Conservation (phyloP, 2,888 invertebrate species). For the Chymomyza fuscimana region DNA sequence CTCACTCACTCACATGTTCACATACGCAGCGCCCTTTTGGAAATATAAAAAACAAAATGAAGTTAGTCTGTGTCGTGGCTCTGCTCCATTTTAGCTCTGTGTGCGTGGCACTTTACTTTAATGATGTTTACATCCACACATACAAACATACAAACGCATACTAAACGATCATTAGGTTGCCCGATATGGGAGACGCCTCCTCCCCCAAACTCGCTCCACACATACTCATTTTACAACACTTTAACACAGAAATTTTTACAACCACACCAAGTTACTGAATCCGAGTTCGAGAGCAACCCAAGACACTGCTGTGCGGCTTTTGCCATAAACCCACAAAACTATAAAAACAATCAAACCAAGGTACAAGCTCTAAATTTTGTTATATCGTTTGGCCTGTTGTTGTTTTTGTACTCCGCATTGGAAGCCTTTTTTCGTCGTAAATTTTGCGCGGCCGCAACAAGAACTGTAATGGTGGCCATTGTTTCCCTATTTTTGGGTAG, state of each 20-base stretch:
- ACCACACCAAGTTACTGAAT: slow-evolving; percentile 30
- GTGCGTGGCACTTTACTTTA: slow-evolving; percentile 36
- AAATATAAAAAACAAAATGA: not conserved
- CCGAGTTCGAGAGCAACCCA: not conserved
- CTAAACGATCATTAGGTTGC: slow-evolving; percentile 53
- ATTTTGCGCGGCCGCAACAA: slow-evolving; percentile 49
- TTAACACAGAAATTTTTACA: slow-evolving; percentile 69
- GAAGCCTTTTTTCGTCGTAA: slow-evolving; percentile 64
- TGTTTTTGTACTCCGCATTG: slow-evolving; percentile 30
- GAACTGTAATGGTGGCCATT: slow-evolving; percentile 14
- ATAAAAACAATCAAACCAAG: slow-evolving; percentile 71
- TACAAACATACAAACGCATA: slow-evolving; percentile 25
- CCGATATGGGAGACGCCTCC: slow-evolving; percentile 5
- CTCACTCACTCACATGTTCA: not conserved
- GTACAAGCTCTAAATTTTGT: slow-evolving; percentile 45
- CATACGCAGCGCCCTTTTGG: not conserved
- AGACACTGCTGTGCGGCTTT: not conserved
- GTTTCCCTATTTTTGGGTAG: not conserved
- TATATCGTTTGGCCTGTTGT: slow-evolving; percentile 17
- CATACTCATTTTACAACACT: slow-evolving; percentile 57
- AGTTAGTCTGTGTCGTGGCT: not conserved
- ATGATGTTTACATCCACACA: slow-evolving; percentile 31
- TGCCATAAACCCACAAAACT: slow-evolving; percentile 57
- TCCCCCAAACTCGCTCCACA: not conserved
- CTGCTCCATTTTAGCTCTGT: slow-evolving; percentile 7